Base-by-base conservation (phyloP, 2,113 vertebrate species). In the Okapia johnstoni region DNA sequence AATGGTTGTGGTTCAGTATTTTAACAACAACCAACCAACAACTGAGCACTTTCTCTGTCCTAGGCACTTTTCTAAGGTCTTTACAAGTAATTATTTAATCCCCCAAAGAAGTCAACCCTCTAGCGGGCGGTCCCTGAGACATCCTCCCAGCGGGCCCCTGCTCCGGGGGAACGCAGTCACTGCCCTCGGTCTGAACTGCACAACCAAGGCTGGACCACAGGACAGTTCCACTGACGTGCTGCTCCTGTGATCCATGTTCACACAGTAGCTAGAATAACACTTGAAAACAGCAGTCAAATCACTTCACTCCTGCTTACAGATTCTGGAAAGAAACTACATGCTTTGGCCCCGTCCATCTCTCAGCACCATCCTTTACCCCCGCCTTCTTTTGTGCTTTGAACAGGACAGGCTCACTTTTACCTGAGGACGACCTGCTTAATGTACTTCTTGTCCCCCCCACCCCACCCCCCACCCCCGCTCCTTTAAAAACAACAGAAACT, bases 141-240 rank as follows among this genome's bases (percentile, higher is more conserved):
- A 40, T 16, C 9, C 9, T 19, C 46, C 26, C 14, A 25, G 46
- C 0, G 0, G 1, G 11, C 5, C 54, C 55, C 36, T 5, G 43
- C 33, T 25, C n/a, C 52, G 33, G 6, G 48, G 83, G 33, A 21
- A 40, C 25, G 16, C 17, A 33, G 55, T 46, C 28, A 2, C 52
- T 5, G 12, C 30, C 40, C 13, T 36, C 43, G 36, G 19, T 17
- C 52, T 23, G 40, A 55, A 17, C 4, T 36, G 8, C 46, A 19
- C 5, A 9, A 7, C 16, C 26, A 3, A 25, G 0, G 25, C 57
- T 13, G 11, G 48, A 52, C 57, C 23, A 0, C 1, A 11, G 15
- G 9, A 25, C 30, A 14, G 30, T 17, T 3, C 23, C n/a, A 4
- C 28, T 1, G 1, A 48, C 2, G 11, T 43, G n/a, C 54, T 54